These are phyloP conservation scores for Meteorus sp. DNA, from an alignment of 1,140 invertebrate genomes.

Conservation along the genomic window DNA sequence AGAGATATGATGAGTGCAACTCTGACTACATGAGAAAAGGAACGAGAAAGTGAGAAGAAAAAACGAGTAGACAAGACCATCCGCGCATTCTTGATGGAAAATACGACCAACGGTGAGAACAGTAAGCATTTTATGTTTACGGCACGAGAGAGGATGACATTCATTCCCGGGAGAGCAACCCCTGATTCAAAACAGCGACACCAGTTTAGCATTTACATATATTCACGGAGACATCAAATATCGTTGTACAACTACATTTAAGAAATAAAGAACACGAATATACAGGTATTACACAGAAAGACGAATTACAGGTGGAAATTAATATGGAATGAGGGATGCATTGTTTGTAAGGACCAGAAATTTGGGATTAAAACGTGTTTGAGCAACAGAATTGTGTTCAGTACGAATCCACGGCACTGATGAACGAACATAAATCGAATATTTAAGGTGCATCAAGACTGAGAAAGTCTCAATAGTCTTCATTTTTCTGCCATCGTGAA, in stretches of 20 bases:
- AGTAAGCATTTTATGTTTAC: constrained; percentile 34
- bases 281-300: no score
- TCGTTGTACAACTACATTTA: neutral
- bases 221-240: constrained; percentile 11
- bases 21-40: neutral
- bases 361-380: no score
- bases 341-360: no score
- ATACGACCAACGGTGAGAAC: constrained; percentile 24
- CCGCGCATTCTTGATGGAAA: constrained; percentile 28
- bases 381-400: no score
- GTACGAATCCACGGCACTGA: no score
- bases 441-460: no score
- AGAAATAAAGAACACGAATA: neutral
- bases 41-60: constrained; percentile 1
- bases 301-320: no score
- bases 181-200: constrained; percentile 25
- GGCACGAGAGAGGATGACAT: constrained; percentile 11
- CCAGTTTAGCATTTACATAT: constrained; percentile 28
- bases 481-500: no score
- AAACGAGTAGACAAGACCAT: neutral
- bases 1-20: neutral
- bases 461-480: no score
- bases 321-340: no score
- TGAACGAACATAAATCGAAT: no score
- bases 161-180: neutral